Conservation (phyloP, 2,888 invertebrate species). For the Pantelozetes paolii region DNA sequence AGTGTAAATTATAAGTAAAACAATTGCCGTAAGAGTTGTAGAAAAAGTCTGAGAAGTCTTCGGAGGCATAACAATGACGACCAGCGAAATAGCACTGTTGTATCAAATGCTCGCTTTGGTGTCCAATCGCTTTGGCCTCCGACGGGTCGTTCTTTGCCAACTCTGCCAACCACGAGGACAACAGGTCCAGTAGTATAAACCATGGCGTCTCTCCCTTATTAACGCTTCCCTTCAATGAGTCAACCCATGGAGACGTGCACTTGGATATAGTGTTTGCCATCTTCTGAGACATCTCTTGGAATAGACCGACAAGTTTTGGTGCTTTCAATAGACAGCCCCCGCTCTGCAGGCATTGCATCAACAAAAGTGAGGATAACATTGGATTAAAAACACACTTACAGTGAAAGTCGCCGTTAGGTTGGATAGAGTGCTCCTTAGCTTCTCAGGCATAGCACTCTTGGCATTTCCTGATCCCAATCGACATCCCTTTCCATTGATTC, state of each 20-base stretch:
- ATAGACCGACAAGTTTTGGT: constrained; percentile 33
- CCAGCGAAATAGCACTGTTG: constrained; percentile 41
- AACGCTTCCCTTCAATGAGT: constrained; percentile 28
- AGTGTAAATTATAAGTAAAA: constrained; percentile 42
- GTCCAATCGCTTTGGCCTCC: constrained; percentile 40
- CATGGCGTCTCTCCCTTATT: constrained; percentile 42
- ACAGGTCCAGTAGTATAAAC: constrained; percentile 40
- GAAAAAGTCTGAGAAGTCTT: constrained; percentile 41
- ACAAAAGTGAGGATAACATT: no score
- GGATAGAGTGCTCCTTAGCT: constrained; percentile 24
- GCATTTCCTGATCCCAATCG: constrained; percentile 36
- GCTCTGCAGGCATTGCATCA: constrained; percentile 19
- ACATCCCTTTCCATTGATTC: constrained; percentile 41
- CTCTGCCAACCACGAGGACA: constrained; percentile 42
- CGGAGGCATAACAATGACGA: not conserved
- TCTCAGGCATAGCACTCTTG: constrained; percentile 28
- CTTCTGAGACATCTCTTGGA: constrained; percentile 39
- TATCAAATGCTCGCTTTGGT: constrained; percentile 39
- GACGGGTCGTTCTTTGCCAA: constrained; percentile 38
- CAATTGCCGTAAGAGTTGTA: constrained; percentile 43
- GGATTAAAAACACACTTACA: constrained; percentile 12
- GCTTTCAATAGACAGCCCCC: constrained; percentile 41
- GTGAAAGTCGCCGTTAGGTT: constrained; percentile 39
- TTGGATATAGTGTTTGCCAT: constrained; percentile 35
- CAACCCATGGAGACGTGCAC: constrained; percentile 43